Base-by-base conservation (phyloP, 2,888 invertebrate genomes). In the Mythimna albipuncta region DNA sequence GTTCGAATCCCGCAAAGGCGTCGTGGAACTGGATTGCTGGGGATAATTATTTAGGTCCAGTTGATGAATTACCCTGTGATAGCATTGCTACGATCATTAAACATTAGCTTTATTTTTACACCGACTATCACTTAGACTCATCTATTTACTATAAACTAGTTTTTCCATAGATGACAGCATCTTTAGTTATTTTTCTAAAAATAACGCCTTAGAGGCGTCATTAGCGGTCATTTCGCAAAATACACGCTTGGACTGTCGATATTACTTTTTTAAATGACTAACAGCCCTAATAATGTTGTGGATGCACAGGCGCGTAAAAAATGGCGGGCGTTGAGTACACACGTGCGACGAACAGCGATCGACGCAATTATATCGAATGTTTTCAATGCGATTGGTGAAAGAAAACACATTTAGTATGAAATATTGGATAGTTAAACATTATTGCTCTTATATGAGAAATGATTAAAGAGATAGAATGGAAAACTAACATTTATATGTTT, bases 221-320 rank as follows among this genome's bases (percentile, higher is more conserved):
- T 69, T 76, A 72, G 47, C 68, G 6, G 75, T 21, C 69, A 75
- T 83, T 69, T 68, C 64, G 47, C 55, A 80, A 79, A 80, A 75
- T 68, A 68, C 83, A 61, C 38, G 65, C 80, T 70, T 54, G 35
- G 55, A 47, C 57, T 50, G 41, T 64, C 61, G 69, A 68, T 75
- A 81, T 75, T 75, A 57, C 57, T 58, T 71, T 72, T 67, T 79
- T 32, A 75, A 82, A 81, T 81, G 81, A 70, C 55, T 73, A 54
- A 62, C 76, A 84, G 38, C 75, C 79, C 71, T 84, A 75, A 69
- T 61, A 58, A 57, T 62, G 44, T 71, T 58, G 35, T 62, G 44
- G 67, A 74, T 64, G 81, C 61, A 64, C 52, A 69, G 61, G 68
- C 68, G 70, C 69, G 63, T 79, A 72, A 81, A 84, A 83, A 86